Base-by-base conservation (phyloP, 2,113 vertebrate species). In the Myodes glareolus region DNA sequence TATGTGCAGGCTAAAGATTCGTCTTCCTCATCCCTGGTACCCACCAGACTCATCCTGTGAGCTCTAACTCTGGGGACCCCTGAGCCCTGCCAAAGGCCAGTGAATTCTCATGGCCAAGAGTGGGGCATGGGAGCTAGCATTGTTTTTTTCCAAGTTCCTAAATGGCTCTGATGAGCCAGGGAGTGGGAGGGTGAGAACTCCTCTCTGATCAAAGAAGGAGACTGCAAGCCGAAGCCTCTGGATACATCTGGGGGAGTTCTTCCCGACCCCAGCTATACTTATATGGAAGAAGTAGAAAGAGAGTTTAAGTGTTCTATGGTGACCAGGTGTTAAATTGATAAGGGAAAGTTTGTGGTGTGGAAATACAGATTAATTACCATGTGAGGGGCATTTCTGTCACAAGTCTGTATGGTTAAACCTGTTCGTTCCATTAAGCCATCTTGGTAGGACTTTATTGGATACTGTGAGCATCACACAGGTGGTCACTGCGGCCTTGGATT, bases 371-470 rank as follows among this genome's bases (percentile, higher is more conserved):
- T 27, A 10, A 70, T 45, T 88, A 31, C 5, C 31, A 27, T 19
- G 8, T 86, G 36, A 39, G 67, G 31, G 50, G 72, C 86, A 81
- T 81, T 47, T 52, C 67, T 25, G 14, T 36, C 88, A 11, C 0
- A 1, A 75, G 47, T 21, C 9, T 70, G 33, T 10, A 23, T 52
- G 45, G 81, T 67, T 93, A 78, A 42, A 70, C 55, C 45, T 81
- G 42, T 39, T 94, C 29, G n/a, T 47, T 42, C 77, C 23, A 52
- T 55, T 27, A 81, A 76, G 27, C 58, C 27, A 21, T 33, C 39
- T 81, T 96, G 73, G 86, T n/a, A 67, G 58, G 72, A 14, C 17
- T 76, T 90, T 13, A 68, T n/a, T n/a, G n/a, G n/a, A 80, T 36
- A 25, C 47, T 36, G 3, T 25, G 55, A 90, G 75, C 16, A 31